Evolutionary conservation across 2,888 invertebrate genomes (phyloP).

Genomic region (Hedychridium roseum): DNA sequence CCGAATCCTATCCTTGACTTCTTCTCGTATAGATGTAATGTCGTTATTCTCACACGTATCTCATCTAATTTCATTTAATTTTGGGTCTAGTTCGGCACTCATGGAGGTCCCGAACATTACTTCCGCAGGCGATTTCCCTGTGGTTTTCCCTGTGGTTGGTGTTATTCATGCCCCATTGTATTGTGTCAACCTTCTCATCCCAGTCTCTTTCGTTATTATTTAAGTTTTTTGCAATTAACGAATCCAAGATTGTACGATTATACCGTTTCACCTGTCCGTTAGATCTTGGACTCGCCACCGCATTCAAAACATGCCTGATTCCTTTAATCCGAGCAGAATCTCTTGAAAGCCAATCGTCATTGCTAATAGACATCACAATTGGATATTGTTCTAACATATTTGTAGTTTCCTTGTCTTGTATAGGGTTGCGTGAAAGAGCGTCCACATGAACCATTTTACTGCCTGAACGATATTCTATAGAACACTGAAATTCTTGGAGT

Average conservation of each 20-base stretch:
- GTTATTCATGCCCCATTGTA: conserved; percentile 28
- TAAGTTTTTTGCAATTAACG: conserved; percentile 21
- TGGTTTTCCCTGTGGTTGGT: conserved; percentile 22
- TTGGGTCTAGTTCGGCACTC: background rate
- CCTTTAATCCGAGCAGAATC: background rate
- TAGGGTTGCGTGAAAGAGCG: conserved; percentile 36
- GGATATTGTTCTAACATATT: no score
- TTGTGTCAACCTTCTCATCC: conserved; percentile 24
- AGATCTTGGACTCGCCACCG: conserved; percentile 35
- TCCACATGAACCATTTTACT: conserved; percentile 44
- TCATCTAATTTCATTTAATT: background rate
- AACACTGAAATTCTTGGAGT: conserved; percentile 22
- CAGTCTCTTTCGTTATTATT: conserved; percentile 23
- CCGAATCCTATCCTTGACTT: background rate
- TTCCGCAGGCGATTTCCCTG: conserved; percentile 25
- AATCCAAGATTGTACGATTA: conserved; percentile 30
- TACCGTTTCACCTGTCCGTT: conserved; percentile 37
- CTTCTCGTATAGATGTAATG: background rate
- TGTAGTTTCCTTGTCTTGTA: no score
- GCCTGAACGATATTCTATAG: conserved; percentile 26
- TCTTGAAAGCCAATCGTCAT: conserved; percentile 26
- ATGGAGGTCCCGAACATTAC: conserved; percentile 9
- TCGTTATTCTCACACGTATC: background rate
- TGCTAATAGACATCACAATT: conserved; percentile 24
- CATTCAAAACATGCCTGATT: conserved; percentile 27